Base-by-base conservation (phyloP, 2,797 vertebrate species). In the Falco peregrinus region DNA sequence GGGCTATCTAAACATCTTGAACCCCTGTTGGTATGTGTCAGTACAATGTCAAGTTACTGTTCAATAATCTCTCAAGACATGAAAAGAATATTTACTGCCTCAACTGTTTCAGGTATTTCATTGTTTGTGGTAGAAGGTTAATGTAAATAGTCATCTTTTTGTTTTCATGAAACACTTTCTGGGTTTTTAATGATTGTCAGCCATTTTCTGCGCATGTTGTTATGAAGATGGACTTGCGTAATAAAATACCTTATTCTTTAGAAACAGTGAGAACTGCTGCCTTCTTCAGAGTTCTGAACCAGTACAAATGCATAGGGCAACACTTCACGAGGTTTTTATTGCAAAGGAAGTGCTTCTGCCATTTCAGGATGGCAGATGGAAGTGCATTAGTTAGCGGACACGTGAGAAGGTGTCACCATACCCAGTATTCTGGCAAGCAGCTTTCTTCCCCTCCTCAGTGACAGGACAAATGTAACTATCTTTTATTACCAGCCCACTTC, bases 1-100 rank as follows among this genome's bases (percentile, higher is more conserved):
- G 76, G 95, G 84, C 94, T 95, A 78, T 96, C 89, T 97, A 94
- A 97, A 93, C 93, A 85, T 96, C 92, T 95, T 94, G 95, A 96
- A 95, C 91, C 94, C 95, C 96, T 54, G 94, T 96, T 93, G 97
- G 79, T 96, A 51, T 79, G 76, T 96, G 95, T 96, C 94, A 95
- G 76, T 93, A 93, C 92, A 97, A 91, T 95, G 96, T 97, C 96
- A 95, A 91, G 93, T 92, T 89, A 80, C 82, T 94, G 89, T 96
- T 97, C 89, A 83, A 33, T 97, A 93, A 96, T 96, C 96, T 90
- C 92, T 83, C 74, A 94, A 96, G 92, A 91, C 85, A 87, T 93
- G 93, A 93, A 95, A 92, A 93, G 95, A 95, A 83, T 97, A 89
- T 87, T 97, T 95, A 94, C 76, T 92, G 74, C 65, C 77, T 91